These are phyloP conservation scores for Dallia pectoralis DNA, from an alignment of 2,797 vertebrate genomes.

Conservation along the genomic window DNA sequence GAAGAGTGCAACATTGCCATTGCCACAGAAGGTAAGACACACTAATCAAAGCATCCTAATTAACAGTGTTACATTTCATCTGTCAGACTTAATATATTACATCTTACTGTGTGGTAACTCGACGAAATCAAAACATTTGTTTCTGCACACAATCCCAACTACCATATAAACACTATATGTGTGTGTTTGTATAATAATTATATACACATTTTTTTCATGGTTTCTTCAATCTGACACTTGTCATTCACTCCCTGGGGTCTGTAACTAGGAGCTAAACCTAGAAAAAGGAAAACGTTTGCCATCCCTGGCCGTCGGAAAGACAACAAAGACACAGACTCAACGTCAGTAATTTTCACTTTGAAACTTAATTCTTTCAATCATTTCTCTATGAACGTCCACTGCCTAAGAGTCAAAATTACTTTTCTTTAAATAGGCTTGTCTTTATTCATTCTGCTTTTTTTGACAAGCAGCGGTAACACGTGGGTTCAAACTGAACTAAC, in stretches of 20 bases:
- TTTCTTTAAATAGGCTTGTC: neutral
- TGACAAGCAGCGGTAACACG: neutral
- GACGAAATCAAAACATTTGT: neutral
- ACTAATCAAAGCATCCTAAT: neutral
- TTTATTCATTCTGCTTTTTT: neutral
- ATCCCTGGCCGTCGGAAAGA: conserved; percentile 93
- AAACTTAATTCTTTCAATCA: neutral
- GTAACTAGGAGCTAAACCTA: conserved; percentile 85
- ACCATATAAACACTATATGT: too few relatives aligned
- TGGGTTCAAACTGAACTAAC: neutral
- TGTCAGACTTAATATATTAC: neutral
- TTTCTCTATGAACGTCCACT: neutral
- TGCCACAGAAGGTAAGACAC: conserved; percentile 85
- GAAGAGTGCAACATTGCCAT: conserved; percentile 92
- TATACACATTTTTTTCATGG: too few relatives aligned
- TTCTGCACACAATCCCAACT: neutral
- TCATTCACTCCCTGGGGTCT: conserved; percentile 32
- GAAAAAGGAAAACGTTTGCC: conserved; percentile 90
- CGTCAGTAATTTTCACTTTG: conserved; percentile 73
- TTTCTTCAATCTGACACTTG: neutral
- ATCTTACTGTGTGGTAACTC: neutral
- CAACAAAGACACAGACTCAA: conserved; percentile 94
- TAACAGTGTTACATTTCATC: neutral
- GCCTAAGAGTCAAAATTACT: neutral
- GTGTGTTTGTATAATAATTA: too few relatives aligned